Evolutionary conservation across 2,797 vertebrate genomes (phyloP).

Genomic region (Heteromormyrus szaboi): DNA sequence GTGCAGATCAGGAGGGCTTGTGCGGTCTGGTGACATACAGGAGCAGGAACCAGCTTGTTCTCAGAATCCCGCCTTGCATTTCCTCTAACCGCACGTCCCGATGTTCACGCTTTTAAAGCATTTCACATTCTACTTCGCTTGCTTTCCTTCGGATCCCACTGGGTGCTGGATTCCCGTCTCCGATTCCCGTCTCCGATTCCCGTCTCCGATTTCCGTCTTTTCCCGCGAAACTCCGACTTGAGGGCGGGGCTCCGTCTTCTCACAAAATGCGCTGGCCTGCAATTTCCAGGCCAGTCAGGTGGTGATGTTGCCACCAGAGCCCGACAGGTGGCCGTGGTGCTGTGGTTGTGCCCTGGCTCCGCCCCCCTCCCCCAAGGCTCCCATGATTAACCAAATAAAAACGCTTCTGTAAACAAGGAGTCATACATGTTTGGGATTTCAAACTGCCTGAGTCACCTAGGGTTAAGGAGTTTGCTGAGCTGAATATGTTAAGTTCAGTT

Average conservation of each 20-base stretch:
- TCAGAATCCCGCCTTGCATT: background rate
- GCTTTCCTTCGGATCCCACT: background rate
- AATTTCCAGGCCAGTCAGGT: background rate
- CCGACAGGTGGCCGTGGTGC: background rate
- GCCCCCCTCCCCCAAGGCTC: background rate
- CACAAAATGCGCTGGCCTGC: background rate
- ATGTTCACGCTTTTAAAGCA: background rate
- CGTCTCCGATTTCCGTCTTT: background rate
- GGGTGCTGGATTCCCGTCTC: background rate
- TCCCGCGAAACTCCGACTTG: background rate
- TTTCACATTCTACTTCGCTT: background rate
- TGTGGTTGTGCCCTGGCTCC: background rate
- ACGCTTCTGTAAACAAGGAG: background rate
- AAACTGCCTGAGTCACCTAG: background rate
- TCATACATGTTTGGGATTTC: background rate
- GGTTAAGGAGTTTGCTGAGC: background rate
- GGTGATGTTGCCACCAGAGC: background rate
- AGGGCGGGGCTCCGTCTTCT: background rate
- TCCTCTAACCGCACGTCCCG: background rate
- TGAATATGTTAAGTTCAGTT: background rate
- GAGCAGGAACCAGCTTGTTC: no score
- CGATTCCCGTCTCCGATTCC: background rate
- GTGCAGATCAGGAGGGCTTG: background rate
- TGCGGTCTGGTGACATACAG: background rate
- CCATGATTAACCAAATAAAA: background rate